Base-by-base conservation (phyloP, 1,140 invertebrate species). In the Brachionus angularis region DNA sequence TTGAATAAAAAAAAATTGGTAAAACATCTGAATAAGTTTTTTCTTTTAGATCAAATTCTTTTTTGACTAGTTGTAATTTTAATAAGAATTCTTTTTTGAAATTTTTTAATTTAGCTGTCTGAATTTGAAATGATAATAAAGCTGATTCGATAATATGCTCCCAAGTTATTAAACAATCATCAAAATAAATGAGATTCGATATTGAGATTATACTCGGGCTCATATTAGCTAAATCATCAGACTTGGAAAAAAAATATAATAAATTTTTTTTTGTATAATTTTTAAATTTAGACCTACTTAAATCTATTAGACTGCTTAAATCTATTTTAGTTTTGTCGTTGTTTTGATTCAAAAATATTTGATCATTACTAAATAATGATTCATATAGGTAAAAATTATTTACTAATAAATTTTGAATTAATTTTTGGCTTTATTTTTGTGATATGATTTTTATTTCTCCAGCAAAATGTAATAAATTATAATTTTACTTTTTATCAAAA, bases 311-410 rank as follows among this genome's bases (percentile, higher is more conserved):
- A 14, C 47, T 67, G 27, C 36, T 47, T 34, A 50, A 33, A 36
- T 67, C 44, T n/a, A 29, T 29, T 25, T 29, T 29, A 21, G 47
- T 50, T 33, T 47, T 50, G 46, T 50, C 62, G 36, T 33, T 67
- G 23, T 50, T 46, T 50, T 47, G 62, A 50, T 58, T 58, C 53
- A 58, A 58, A 58, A 58, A 58, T 25, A 58, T 14, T 12, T 58
- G 53, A 23, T 58, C 53, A 58, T 58, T 58, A 10, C 4, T 29
- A 58, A 58, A 58, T 10, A 58, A 39, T 58, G 53, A 58, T 23
- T 58, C 53, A 14, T 23, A 58, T 3, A 58, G 27, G 25, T 58
- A 58, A 23, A 58, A 58, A 23, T 58, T 58, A 58, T 58, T 34
- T 23, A 18, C 21, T 18, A n/a, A n/a, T n/a, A n/a, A n/a, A n/a